Evolutionary conservation across 2,113 vertebrate species (phyloP), one percentile per base, ranked within the genome.

Genomic region (Misgurnus anguillicaudatus): DNA sequence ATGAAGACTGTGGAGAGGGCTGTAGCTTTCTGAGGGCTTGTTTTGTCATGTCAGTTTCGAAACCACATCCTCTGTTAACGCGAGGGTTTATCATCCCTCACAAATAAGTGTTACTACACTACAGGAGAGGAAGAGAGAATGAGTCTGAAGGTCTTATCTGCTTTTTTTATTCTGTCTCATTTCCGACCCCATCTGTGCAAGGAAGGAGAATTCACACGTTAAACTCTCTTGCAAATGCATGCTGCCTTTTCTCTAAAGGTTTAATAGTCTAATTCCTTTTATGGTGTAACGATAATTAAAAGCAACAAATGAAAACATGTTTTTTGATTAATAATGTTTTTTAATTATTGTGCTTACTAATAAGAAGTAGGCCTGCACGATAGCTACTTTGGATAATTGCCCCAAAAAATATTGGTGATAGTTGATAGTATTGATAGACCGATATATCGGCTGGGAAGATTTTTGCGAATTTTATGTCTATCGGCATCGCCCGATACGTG

Each of bases 11-110:
- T 58, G 38, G 19, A 60, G 70, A 42, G 39, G 24, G 39, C 39
- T 74, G 71, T 57, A 47, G 21, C 57, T 62, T 57, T 57, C 7
- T 55, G 53, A n/a, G 19, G n/a, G 6, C 53, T 62, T 62, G 39
- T 74, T 41, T 16, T 47, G 57, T 74, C 57, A 74, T 39, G 47
- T 47, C 71, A 74, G 41, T 47, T 74, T 74, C 8, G 0, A 36
- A 74, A 74, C 57, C 71, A 74, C 71, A 62, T 74, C 71, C 71
- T 74, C 41, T 74, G 11, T 19, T 57, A 74, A 61, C 8, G 39
- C 17, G 71, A 41, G 8, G 4, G 21, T 61, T 74, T 74, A 45
- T 61, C 71, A 47, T 47, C 57, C 71, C 5, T 39, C 41, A 47
- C 21, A 62, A 62, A 47, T 62, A 16, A 62, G 71, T 17, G 8